Conservation (phyloP, 2,797 vertebrate genomes). For the Momotus momota region DNA sequence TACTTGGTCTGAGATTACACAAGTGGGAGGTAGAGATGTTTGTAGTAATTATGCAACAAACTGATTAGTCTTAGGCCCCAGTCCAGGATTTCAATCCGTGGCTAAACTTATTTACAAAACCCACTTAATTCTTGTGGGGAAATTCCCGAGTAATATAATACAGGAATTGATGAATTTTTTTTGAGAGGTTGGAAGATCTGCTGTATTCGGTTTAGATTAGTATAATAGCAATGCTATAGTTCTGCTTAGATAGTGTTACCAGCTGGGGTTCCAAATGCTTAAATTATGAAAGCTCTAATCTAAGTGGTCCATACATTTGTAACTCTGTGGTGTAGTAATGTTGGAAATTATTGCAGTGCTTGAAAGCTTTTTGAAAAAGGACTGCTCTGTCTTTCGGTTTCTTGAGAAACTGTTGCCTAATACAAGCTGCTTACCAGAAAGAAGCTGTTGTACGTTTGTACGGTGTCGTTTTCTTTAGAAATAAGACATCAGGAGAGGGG, state of each 20-base stretch:
- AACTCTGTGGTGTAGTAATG: not conserved
- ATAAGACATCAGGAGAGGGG: not conserved
- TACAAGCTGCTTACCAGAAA: not conserved
- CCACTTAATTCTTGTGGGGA: not conserved
- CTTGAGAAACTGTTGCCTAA: not conserved
- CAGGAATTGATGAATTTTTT: not conserved
- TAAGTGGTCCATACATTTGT: not conserved
- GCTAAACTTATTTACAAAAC: not conserved
- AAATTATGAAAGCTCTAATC: not conserved
- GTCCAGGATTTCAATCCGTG: not conserved
- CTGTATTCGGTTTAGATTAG: not conserved
- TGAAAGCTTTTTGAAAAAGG: not conserved
- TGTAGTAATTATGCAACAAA: not conserved
- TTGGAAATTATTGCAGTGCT: not conserved
- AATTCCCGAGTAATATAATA: not conserved
- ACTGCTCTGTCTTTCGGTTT: not conserved
- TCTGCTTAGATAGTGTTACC: not conserved
- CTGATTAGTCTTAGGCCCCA: not conserved
- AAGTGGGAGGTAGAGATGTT: not conserved
- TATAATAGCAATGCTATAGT: not conserved
- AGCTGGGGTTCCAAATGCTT: not conserved
- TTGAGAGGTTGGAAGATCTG: not conserved
- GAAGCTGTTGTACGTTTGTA: not conserved
- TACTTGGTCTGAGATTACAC: not conserved
- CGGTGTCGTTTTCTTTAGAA: not conserved